Evolutionary conservation across 2,888 invertebrate species (phyloP).

Genomic region (Idaea aversata): DNA sequence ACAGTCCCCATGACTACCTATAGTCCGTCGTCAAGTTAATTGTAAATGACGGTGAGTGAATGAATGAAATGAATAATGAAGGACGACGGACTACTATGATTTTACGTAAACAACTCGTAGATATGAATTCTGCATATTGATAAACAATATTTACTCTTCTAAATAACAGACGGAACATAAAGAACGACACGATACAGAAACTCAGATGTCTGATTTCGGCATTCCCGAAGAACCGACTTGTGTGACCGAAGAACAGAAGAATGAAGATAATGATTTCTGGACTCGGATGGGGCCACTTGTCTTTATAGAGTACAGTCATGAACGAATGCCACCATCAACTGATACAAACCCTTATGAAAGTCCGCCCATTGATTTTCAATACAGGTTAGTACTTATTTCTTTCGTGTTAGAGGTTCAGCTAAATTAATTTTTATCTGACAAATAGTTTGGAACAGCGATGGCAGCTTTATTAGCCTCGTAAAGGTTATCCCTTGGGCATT

Average conservation of each 20-base stretch:
- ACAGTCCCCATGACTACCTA: too few species aligned
- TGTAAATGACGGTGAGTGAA: too few species aligned
- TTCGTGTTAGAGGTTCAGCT: neutral
- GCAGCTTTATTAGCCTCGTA: neutral
- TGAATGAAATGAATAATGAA: too few species aligned
- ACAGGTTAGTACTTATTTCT: constrained; percentile 47
- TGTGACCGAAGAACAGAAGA: constrained; percentile 18
- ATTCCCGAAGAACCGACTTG: constrained; percentile 17
- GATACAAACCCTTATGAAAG: constrained; percentile 54
- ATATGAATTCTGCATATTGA: too few species aligned
- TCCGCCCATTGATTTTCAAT: constrained; percentile 60
- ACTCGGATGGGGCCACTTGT: constrained; percentile 50
- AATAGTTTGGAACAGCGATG: too few species aligned
- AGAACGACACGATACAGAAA: constrained; percentile 3
- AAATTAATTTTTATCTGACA: too few species aligned
- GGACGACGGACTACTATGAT: too few species aligned
- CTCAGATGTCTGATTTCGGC: constrained; percentile 15
- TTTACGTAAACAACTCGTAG: too few species aligned
- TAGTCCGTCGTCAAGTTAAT: too few species aligned
- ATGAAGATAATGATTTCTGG: constrained; percentile 47
- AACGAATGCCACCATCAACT: constrained; percentile 47
- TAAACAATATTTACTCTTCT: neutral
- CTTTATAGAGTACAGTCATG: constrained; percentile 50
- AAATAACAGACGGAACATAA: neutral
- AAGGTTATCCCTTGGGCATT: neutral